These are phyloP conservation scores for Thunnus maccoyii DNA, from an alignment of 2,113 vertebrate genomes.

Conservation along the genomic window DNA sequence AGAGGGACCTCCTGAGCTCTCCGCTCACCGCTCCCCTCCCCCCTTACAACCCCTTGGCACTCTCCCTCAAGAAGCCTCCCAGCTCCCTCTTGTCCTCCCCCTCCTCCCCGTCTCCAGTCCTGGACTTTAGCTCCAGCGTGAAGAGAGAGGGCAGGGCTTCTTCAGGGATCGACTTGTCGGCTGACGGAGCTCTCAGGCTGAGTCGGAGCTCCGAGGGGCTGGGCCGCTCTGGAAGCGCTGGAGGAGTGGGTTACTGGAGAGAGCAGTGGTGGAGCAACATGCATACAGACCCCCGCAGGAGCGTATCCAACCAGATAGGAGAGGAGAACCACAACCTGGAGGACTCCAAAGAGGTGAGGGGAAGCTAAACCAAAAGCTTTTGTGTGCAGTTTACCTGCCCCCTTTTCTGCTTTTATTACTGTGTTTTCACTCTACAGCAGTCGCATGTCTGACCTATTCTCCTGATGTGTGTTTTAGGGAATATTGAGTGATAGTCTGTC, in stretches of 20 bases:
- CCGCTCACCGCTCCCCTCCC: slow-evolving; percentile 89
- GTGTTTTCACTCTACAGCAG: slow-evolving; percentile 9
- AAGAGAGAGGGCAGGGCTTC: slow-evolving; percentile 89
- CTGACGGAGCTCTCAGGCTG: slow-evolving; percentile 84
- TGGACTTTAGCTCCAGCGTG: slow-evolving; percentile 86
- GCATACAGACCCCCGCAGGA: slow-evolving; percentile 88
- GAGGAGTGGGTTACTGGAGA: slow-evolving; percentile 89
- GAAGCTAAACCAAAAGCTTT: not conserved
- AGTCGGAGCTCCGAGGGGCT: slow-evolving; percentile 86
- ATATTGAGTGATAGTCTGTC: slow-evolving; percentile 92
- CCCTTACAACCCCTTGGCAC: slow-evolving; percentile 90
- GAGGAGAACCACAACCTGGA: slow-evolving; percentile 87
- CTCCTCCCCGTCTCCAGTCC: slow-evolving; percentile 84
- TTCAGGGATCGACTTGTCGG: slow-evolving; percentile 83
- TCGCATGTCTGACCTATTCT: slow-evolving; percentile 45
- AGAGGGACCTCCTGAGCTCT: slow-evolving; percentile 90
- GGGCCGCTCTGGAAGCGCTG: slow-evolving; percentile 77
- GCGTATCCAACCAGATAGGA: slow-evolving; percentile 79
- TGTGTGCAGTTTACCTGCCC: not conserved
- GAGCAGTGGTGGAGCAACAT: slow-evolving; percentile 96
- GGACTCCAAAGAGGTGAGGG: slow-evolving; percentile 86
- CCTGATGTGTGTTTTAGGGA: slow-evolving; percentile 74
- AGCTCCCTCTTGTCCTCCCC: slow-evolving; percentile 86
- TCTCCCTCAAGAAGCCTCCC: slow-evolving; percentile 92
- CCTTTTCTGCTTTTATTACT: slow-evolving; percentile 7